Conservation (phyloP, 1,140 invertebrate genomes). For the Platyscapa corneri region DNA sequence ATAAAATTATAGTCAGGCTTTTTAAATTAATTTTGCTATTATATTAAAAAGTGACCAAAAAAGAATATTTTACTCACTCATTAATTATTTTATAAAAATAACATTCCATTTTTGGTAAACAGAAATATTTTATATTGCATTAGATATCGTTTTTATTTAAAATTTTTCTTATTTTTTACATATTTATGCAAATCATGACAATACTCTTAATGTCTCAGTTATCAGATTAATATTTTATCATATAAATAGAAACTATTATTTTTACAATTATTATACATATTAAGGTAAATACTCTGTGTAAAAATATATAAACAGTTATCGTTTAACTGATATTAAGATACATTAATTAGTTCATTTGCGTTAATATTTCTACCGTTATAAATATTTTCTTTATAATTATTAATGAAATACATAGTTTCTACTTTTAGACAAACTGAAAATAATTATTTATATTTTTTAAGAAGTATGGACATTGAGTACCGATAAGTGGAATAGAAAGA, state of each 20-base stretch:
- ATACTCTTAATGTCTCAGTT: slow-evolving; percentile 5
- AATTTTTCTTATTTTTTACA: background rate
- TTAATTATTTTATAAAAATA: background rate
- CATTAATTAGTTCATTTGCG: background rate
- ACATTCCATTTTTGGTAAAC: slow-evolving; percentile 34
- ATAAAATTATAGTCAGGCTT: background rate
- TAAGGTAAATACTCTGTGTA: background rate
- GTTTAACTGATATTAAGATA: background rate
- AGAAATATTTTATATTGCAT: slow-evolving; percentile 18
- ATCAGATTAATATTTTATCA: slow-evolving; percentile 13
- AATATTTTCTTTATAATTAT: slow-evolving; percentile 1
- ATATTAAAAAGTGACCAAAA: slow-evolving; percentile 2
- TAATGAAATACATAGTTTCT: background rate
- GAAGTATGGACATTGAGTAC: background rate
- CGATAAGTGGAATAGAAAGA: background rate
- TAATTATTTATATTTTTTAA: slow-evolving; percentile 28
- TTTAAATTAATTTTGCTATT: slow-evolving; percentile 6
- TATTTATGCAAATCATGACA: slow-evolving; percentile 32
- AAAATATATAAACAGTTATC: slow-evolving; percentile 21
- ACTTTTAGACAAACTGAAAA: background rate
- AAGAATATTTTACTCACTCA: slow-evolving; percentile 26
- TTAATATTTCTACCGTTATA: background rate
- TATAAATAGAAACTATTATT: slow-evolving; percentile 24
- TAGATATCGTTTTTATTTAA: background rate
- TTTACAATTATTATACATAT: background rate